phyloP scores from a whole-genome alignment of 2,888 invertebrate genomes.

The Helleia helle region DNA sequence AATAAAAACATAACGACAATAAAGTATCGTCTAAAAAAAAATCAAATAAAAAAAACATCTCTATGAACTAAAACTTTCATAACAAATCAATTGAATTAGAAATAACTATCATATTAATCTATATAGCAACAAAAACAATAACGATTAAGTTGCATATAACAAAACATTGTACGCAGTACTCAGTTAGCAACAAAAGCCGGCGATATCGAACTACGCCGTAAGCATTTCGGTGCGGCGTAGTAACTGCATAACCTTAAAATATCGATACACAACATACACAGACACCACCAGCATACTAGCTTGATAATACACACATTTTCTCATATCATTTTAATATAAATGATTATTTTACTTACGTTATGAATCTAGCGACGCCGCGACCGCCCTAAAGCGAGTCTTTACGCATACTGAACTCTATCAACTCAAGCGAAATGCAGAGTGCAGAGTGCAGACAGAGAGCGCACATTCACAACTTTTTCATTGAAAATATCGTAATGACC shows the following conservation, averaged over 20 bases:
- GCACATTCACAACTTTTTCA: conserved; percentile 32
- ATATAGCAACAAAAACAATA: neutral
- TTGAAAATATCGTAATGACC: conserved; percentile 38
- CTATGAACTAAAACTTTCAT: no score
- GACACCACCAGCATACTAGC: conserved; percentile 11
- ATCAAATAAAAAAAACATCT: no score
- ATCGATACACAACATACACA: conserved; percentile 11
- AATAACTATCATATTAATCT: no score
- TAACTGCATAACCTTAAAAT: conserved; percentile 14
- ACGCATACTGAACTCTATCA: conserved; percentile 46
- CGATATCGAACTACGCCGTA: conserved; percentile 61
- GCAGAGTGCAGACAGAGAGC: conserved; percentile 30
- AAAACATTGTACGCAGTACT: conserved; percentile 51
- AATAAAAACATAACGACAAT: no score
- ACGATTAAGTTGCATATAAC: conserved; percentile 23
- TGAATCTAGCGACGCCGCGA: conserved; percentile 32
- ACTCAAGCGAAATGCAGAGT: conserved; percentile 36
- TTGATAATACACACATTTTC: conserved; percentile 29
- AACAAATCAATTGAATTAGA: no score
- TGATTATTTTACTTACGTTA: conserved; percentile 39
- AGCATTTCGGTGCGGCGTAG: conserved; percentile 50
- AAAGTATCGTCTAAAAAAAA: no score
- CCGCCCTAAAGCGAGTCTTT: conserved; percentile 41
- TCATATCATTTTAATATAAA: conserved; percentile 31
- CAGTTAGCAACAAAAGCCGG: conserved; percentile 64